phyloP scores from a whole-genome alignment of 2,888 invertebrate species.

The Drosophila buzzatii region DNA sequence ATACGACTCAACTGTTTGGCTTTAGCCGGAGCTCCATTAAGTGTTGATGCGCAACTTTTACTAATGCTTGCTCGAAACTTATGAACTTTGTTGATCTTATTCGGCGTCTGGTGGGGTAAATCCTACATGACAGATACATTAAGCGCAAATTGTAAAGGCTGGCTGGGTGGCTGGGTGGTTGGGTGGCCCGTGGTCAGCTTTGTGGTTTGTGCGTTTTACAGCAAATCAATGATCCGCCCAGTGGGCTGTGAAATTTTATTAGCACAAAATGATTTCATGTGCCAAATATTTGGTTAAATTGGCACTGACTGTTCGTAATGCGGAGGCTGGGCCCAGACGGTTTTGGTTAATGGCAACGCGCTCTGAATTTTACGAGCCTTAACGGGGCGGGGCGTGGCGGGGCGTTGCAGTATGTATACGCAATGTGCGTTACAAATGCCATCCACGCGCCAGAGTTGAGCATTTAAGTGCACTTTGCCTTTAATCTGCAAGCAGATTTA shows the following conservation, averaged over 20 bases:
- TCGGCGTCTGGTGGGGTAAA: slow-evolving; percentile 15
- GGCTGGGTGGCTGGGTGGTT: background rate
- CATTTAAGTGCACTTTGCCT: slow-evolving; percentile 71
- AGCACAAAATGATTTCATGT: slow-evolving; percentile 78
- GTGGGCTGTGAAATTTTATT: slow-evolving; percentile 70
- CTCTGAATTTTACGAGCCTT: slow-evolving; percentile 59
- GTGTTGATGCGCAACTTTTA: slow-evolving; percentile 17
- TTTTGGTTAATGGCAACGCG: slow-evolving; percentile 62
- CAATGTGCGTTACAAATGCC: slow-evolving; percentile 62
- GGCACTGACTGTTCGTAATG: slow-evolving; percentile 47
- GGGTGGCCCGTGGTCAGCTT: slow-evolving; percentile 35
- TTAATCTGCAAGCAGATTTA: slow-evolving; percentile 61
- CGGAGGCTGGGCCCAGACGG: slow-evolving; percentile 49
- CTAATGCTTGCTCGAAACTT: slow-evolving; percentile 14
- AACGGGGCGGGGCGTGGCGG: slow-evolving; percentile 56
- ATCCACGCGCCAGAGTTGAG: slow-evolving; percentile 47
- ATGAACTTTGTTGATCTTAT: slow-evolving; percentile 22
- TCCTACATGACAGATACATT: slow-evolving; percentile 36
- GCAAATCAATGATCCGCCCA: slow-evolving; percentile 71
- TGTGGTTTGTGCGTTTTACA: slow-evolving; percentile 62
- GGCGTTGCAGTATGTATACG: slow-evolving; percentile 62
- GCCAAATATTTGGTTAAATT: slow-evolving; percentile 78
- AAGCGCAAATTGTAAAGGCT: slow-evolving; percentile 29
- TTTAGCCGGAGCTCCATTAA: slow-evolving; percentile 3
- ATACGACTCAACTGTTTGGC: background rate